These are phyloP conservation scores for Pristionchus mayeri DNA, from an alignment of 2,888 invertebrate genomes.

Conservation along the genomic window DNA sequence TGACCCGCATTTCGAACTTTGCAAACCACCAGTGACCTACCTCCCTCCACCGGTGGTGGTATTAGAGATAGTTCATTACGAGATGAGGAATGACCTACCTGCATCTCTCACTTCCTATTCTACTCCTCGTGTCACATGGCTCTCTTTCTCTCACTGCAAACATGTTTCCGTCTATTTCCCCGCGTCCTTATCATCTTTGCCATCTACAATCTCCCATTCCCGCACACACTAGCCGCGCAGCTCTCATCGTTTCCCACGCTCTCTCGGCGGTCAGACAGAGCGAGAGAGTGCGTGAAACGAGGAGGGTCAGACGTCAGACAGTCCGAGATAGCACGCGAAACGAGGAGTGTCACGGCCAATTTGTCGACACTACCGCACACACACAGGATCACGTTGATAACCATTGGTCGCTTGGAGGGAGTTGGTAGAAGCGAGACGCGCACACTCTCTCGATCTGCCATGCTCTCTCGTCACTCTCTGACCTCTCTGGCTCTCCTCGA, in stretches of 20 bases:
- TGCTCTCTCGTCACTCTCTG: neutral
- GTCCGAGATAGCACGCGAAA: too few species aligned
- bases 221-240: neutral
- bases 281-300: neutral
- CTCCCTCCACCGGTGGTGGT: too few species aligned
- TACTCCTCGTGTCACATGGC: neutral
- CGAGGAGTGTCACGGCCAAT: too few species aligned
- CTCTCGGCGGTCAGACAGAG: neutral
- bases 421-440: neutral
- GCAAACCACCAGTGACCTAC: too few species aligned
- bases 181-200: conserved; percentile 2
- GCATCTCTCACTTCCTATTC: too few species aligned
- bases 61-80: too few species aligned
- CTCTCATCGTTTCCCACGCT: neutral
- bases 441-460: neutral
- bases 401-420: neutral
- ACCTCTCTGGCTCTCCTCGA: neutral
- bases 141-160: neutral
- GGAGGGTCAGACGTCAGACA: too few species aligned
- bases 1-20: too few species aligned
- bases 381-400: neutral
- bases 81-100: too few species aligned
- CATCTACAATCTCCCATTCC: neutral
- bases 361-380: neutral
- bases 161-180: neutral